Evolutionary conservation across 2,797 vertebrate species (phyloP).

Genomic region (Intellagama lesueurii): DNA sequence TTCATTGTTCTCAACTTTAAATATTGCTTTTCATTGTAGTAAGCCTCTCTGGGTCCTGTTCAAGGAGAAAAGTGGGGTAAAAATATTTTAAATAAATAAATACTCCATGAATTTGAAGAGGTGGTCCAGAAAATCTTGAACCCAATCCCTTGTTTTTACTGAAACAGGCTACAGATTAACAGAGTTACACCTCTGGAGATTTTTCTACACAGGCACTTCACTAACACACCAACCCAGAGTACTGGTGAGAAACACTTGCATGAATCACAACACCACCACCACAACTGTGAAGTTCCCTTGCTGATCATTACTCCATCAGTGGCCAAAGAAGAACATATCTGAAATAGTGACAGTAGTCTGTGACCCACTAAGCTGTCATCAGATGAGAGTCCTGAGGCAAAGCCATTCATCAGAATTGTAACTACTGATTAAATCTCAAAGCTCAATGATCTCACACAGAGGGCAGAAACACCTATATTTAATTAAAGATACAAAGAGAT

Average conservation of each 20-base stretch:
- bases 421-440: neutral
- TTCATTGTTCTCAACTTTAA: too few species aligned
- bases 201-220: neutral
- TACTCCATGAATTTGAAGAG: too few species aligned
- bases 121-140: too few species aligned
- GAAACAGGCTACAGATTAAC: too few species aligned
- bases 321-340: neutral
- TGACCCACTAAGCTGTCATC: neutral
- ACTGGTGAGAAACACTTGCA: neutral
- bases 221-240: neutral
- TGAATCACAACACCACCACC: neutral
- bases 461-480: neutral
- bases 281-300: neutral
- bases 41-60: too few species aligned
- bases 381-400: fast-evolving
- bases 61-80: too few species aligned
- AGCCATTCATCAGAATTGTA: neutral
- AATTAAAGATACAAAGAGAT: neutral
- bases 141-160: too few species aligned
- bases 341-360: neutral
- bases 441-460: neutral
- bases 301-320: neutral
- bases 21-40: too few species aligned
- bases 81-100: too few species aligned
- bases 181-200: too few species aligned